Evolutionary conservation across 2,888 invertebrate genomes (phyloP).

Genomic region (Hydrotaea diabolus): DNA sequence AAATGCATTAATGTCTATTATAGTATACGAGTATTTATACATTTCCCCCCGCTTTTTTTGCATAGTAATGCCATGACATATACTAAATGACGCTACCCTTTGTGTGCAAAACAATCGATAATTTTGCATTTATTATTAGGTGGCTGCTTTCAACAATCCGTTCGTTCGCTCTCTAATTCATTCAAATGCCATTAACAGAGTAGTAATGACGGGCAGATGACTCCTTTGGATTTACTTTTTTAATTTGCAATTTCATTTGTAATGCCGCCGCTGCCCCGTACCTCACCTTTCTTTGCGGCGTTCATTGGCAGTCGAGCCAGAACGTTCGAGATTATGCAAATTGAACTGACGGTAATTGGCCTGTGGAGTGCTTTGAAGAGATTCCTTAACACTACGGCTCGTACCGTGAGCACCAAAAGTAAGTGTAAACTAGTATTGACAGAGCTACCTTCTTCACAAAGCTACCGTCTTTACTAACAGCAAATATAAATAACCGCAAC

Average conservation of each 20-base stretch:
- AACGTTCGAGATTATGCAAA: conserved; percentile 53
- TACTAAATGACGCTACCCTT: conserved; percentile 15
- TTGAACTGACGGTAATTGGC: conserved; percentile 48
- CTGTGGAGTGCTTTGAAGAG: conserved; percentile 36
- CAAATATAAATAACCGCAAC: no score
- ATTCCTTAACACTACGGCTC: neutral
- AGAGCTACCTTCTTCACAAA: no score
- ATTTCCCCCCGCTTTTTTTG: conserved; percentile 31
- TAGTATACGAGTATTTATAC: neutral
- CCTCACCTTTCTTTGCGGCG: neutral
- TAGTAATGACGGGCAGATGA: neutral
- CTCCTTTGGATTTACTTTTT: neutral
- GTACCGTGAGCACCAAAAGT: neutral
- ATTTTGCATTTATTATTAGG: conserved; percentile 49
- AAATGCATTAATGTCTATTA: neutral
- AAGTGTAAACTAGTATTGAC: neutral
- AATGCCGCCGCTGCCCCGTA: neutral
- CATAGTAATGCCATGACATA: conserved; percentile 42
- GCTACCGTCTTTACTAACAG: no score
- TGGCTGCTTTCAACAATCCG: conserved; percentile 40
- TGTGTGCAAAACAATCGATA: conserved; percentile 17
- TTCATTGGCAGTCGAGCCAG: neutral
- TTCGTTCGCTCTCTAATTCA: neutral
- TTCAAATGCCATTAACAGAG: conserved; percentile 1
- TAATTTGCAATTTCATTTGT: neutral